Evolutionary conservation across 2,113 vertebrate species (phyloP).

Genomic region (Colaptes auratus): DNA sequence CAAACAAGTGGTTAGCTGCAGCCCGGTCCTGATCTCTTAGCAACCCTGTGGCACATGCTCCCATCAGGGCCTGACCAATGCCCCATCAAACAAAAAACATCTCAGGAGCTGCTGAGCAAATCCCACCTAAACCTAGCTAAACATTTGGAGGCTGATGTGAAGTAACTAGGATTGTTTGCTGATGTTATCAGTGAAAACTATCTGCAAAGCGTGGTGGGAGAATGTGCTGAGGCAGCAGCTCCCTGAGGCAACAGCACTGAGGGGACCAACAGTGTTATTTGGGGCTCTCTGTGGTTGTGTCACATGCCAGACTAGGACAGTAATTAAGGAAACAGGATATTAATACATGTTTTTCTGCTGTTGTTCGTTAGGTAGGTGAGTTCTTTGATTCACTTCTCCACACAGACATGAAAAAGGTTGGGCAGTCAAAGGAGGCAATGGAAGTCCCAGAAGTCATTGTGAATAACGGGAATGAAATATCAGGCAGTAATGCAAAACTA

Average conservation of each 20-base stretch:
- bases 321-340: background rate
- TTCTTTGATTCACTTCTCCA: background rate
- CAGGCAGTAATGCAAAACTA: background rate
- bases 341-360: background rate
- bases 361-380: background rate
- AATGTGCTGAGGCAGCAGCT: background rate
- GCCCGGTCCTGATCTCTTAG: no score
- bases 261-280: background rate
- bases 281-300: no score
- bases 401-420: background rate
- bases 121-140: background rate
- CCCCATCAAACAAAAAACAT: background rate
- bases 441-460: background rate
- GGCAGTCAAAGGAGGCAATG: background rate
- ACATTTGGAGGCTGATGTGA: background rate
- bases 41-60: background rate
- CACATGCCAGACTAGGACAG: background rate
- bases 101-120: background rate
- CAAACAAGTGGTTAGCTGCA: no score
- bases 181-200: background rate
- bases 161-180: background rate
- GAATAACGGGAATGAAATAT: background rate
- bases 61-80: background rate
- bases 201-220: accelerated
- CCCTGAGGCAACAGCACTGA: background rate